A percentile compares a stretch with the other conserved stretches of the same genome.
These are phyloP conservation scores for Macrocentrus cingulum DNA, from an alignment of 1,140 invertebrate species.

Conservation along the genomic window DNA sequence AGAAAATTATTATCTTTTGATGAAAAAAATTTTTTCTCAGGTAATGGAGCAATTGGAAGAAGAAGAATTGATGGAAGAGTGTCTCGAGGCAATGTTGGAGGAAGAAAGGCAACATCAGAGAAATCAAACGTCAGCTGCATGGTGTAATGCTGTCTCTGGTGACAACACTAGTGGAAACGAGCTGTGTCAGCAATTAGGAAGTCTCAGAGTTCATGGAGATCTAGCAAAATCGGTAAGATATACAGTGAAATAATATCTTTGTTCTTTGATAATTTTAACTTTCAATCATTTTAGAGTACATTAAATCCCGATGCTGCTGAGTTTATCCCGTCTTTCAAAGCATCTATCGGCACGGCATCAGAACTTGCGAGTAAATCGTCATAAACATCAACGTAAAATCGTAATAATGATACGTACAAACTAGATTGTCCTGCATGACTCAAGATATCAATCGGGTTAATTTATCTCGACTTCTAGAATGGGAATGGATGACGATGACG, in stretches of 20 bases:
- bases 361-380: constrained; percentile 52
- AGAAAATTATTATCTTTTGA: too few species aligned
- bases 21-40: constrained; percentile 43
- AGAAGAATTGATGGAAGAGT: constrained; percentile 84
- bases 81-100: constrained; percentile 80
- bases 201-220: constrained; percentile 56
- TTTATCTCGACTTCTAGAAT: not conserved
- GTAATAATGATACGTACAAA: not conserved
- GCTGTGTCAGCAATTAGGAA: constrained; percentile 52
- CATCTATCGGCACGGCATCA: constrained; percentile 38
- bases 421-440: not conserved
- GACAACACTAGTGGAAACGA: constrained; percentile 52
- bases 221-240: constrained; percentile 58
- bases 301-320: constrained; percentile 78
- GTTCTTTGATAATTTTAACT: too few species aligned
- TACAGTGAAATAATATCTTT: not conserved
- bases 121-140: constrained; percentile 54
- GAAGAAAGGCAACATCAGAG: constrained; percentile 61
- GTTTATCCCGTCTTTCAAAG: constrained; percentile 66
- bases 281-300: constrained; percentile 64
- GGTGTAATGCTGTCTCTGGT: constrained; percentile 48
- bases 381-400: constrained; percentile 35
- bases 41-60: constrained; percentile 83
- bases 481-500: not conserved
- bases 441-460: not conserved